Evolutionary conservation across 1,140 invertebrate genomes (phyloP), one percentile per base, ranked within the genome.

Genomic region (Drosophila takahashii): DNA sequence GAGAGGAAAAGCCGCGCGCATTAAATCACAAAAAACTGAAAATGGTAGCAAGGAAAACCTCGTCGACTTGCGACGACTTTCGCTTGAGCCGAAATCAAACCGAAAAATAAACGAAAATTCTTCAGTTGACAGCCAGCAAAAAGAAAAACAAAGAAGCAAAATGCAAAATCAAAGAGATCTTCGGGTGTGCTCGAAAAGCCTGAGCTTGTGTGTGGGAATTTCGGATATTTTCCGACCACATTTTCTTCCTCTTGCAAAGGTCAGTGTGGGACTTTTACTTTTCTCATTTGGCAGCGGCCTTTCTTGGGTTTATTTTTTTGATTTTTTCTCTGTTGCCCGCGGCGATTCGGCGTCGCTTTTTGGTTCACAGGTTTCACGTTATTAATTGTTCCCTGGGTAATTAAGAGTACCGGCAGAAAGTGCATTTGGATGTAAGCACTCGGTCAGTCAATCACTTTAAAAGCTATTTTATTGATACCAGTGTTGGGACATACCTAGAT

Each of bases 1-100:
- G 27, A 32, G 47, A 11, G 67, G 70, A 79, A 84, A 84, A 67
- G 54, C 73, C 60, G 22, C 22, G 76, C 76, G 78, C 74, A 86
- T 81, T 84, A 84, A 84, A 85, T 84, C 81, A 84, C 80, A 85
- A 48, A 48, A 50, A 66, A 76, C 48, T 70, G 62, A 73, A 84
- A 84, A 84, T 56, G 78, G 80, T 84, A 85, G 80, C 76, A 83
- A 56, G 52, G 52, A 71, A 57, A 58, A 66, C 62, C 22, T 22
- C 29, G 72, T 11, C 66, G 45, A 51, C 16, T 41, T 26, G 26
- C 79, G 57, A 83, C 79, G 57, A 84, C 80, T 84, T 84, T 84
- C 80, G 80, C 80, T 84, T 73, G 58, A 64, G 72, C 50, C 77
- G 44, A 66, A 62, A 74, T 50, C 22, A 75, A 72, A 56, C 61